Evolutionary conservation across 2,888 invertebrate genomes (phyloP), one percentile per base, ranked within the genome.

Genomic region (Phymatocera aterrima): DNA sequence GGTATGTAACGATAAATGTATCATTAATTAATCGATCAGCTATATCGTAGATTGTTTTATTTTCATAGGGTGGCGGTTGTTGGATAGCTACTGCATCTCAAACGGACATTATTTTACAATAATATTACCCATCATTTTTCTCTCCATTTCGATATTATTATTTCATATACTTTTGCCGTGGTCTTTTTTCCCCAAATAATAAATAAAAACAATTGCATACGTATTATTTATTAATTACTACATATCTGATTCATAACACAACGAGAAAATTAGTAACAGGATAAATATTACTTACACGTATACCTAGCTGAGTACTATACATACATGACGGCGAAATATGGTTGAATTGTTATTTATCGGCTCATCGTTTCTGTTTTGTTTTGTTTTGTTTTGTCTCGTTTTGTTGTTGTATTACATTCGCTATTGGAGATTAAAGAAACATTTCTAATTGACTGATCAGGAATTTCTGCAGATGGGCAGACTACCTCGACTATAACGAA

Each of bases 391-490:
- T 15, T 60, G 18, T 31, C 28, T 46, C 1, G 18, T 70, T 24
- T 65, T 3, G 40, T 24, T n/a, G n/a, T n/a, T n/a, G n/a, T n/a
- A n/a, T n/a, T 34, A 18, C 10, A 28, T 10, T 3, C n/a, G 51
- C 8, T 43, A 3, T 48, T 51, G 40, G 68, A 31, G 75, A 75
- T 40, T 75, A 60, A 75, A 75, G 28, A 57, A 37, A 57, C 15
- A 37, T 75, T 75, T 54, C 15, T 68, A 51, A 64, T 57, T 72
- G 43, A 75, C 40, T n/a, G n/a, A 75, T 75, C 57, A 75, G 75
- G 75, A 57, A 75, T 40, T 75, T 60, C 75, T n/a, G 15, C 75
- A 40, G 75, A 75, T 21, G 75, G 72, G 24, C n/a, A 28, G 10
- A 72, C 60, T 8, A 6, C 75, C 24, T 10, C 57, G 3, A 57